Percentiles rank a stretch among this genome's conserved stretches.
Conservation (phyloP, 2,888 invertebrate species). For the Eudasyphora cyanicolor region DNA sequence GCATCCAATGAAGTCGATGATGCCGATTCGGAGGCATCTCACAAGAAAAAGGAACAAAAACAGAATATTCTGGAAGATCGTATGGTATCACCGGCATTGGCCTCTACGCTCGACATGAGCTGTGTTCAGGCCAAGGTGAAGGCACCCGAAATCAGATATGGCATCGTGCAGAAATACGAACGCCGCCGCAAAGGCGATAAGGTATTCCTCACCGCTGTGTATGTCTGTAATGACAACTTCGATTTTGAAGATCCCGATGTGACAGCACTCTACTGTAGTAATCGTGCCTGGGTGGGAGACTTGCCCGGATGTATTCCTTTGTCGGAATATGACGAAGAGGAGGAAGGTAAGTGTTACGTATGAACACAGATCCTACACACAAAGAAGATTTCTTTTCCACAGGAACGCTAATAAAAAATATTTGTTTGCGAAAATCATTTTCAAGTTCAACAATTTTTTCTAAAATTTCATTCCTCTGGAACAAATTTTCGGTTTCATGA, state of each 20-base stretch:
- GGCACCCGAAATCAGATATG: conserved; percentile 79
- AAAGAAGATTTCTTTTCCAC: no score
- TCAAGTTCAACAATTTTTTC: no score
- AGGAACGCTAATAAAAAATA: no score
- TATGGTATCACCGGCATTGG: conserved; percentile 72
- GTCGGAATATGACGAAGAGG: conserved; percentile 70
- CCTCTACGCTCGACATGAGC: conserved; percentile 76
- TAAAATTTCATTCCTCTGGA: no score
- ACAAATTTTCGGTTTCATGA: background rate
- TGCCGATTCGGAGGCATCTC: conserved; percentile 40
- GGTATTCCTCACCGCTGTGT: conserved; percentile 82
- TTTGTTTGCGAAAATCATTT: no score
- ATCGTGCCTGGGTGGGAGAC: conserved; percentile 82
- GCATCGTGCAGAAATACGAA: conserved; percentile 76
- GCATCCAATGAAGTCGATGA: conserved; percentile 65
- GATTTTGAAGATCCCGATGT: conserved; percentile 80
- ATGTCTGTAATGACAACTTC: conserved; percentile 81
- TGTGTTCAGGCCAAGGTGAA: conserved; percentile 76
- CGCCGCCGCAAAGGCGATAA: conserved; percentile 78
- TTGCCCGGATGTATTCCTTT: conserved; percentile 80
- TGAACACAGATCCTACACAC: no score
- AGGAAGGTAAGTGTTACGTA: conserved; percentile 65
- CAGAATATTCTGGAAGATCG: conserved; percentile 76
- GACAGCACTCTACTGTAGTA: conserved; percentile 82
- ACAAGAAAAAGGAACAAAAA: conserved; percentile 72